Evolutionary conservation across 2,888 invertebrate species (phyloP).

Genomic region (Eupithecia inturbata): DNA sequence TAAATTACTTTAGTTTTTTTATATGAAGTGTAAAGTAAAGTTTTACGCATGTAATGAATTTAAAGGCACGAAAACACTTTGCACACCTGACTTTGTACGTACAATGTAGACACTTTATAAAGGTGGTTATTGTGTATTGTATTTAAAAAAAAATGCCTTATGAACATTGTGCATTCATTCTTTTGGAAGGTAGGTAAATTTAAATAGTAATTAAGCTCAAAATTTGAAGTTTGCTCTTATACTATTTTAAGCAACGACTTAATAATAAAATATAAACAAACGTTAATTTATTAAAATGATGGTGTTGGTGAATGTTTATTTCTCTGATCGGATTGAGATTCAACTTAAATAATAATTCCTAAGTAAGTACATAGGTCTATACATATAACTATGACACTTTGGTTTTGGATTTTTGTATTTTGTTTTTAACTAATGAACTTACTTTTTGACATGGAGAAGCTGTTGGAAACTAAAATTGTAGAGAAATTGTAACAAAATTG

Average conservation of each 20-base stretch:
- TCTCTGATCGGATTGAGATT: neutral
- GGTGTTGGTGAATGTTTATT: neutral
- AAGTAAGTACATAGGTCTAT: neutral
- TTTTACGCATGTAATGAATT: slow-evolving; percentile 33
- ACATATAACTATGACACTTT: neutral
- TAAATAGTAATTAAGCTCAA: neutral
- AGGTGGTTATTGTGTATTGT: slow-evolving; percentile 39
- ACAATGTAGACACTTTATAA: too few species aligned
- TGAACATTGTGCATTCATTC: slow-evolving; percentile 38
- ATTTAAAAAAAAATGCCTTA: slow-evolving; percentile 45
- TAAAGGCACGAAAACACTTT: slow-evolving; percentile 46
- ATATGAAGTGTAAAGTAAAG: slow-evolving; percentile 32
- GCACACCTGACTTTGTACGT: slow-evolving; percentile 49
- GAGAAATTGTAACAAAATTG: slow-evolving; percentile 5
- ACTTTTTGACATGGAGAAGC: neutral
- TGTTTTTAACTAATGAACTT: neutral
- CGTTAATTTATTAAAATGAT: neutral
- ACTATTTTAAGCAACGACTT: neutral
- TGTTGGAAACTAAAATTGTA: neutral
- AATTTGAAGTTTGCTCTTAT: neutral
- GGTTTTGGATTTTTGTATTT: neutral
- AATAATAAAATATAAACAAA: neutral
- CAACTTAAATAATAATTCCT: neutral
- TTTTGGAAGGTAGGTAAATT: neutral
- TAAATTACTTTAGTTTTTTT: slow-evolving; percentile 23